phyloP scores from a whole-genome alignment of 2,888 invertebrate species.

The Scaptomyza cyrtandrae region DNA sequence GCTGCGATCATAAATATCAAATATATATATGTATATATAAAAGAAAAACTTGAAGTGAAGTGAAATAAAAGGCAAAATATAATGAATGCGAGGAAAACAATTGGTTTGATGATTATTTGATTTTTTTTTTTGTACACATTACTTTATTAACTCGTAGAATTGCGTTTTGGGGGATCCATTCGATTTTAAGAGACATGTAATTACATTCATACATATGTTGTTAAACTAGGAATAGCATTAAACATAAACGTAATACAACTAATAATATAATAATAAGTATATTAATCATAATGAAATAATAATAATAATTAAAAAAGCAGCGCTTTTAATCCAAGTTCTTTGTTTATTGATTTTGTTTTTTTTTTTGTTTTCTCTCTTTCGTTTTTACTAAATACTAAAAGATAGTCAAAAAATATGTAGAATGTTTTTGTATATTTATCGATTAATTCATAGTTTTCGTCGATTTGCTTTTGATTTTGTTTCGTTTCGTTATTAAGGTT shows the following conservation, averaged over 20 bases:
- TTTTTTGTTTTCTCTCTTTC: conserved; percentile 4
- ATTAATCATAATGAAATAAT: conserved; percentile 33
- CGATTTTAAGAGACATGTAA: conserved; percentile 51
- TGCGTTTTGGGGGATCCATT: conserved; percentile 32
- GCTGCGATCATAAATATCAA: conserved; percentile 10
- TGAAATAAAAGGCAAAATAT: neutral
- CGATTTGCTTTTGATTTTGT: conserved; percentile 23
- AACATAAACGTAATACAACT: conserved; percentile 69
- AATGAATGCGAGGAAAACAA: conserved; percentile 10
- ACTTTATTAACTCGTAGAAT: conserved; percentile 52
- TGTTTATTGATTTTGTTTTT: neutral
- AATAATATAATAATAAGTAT: conserved; percentile 44
- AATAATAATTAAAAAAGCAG: conserved; percentile 59
- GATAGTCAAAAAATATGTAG: conserved; percentile 34
- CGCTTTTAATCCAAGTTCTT: conserved; percentile 54
- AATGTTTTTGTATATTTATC: conserved; percentile 54
- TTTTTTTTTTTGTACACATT: conserved; percentile 56
- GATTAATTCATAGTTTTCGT: conserved; percentile 13
- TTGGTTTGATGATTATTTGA: conserved; percentile 4
- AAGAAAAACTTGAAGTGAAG: neutral
- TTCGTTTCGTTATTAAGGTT: conserved; percentile 22
- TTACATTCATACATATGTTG: conserved; percentile 53
- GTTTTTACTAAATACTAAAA: conserved; percentile 30
- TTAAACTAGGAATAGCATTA: conserved; percentile 64
- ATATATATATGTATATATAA: conserved; percentile 1